Conservation (phyloP, 2,797 vertebrate genomes). For the Pteronotus mesoamericanus region DNA sequence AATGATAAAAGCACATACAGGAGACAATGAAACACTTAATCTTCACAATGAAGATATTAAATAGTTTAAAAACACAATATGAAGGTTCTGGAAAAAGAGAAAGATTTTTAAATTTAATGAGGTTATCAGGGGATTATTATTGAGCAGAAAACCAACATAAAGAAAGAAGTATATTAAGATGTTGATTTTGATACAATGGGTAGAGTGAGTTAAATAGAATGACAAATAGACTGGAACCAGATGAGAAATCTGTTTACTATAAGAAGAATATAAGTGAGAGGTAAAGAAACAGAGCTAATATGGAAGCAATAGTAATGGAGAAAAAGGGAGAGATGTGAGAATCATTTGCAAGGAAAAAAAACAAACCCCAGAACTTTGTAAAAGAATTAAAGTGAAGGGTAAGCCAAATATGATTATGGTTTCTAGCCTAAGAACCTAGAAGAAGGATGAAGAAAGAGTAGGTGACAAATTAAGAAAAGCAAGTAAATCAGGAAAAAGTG, state of each 20-base stretch:
- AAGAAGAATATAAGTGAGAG: not conserved
- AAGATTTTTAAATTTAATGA: slow-evolving; percentile 11
- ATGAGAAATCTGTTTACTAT: not conserved
- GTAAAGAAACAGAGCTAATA: slow-evolving; percentile 8
- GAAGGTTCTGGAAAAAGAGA: slow-evolving; percentile 16
- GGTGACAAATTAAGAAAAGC: not conserved
- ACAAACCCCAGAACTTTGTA: not conserved
- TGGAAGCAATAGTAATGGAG: not conserved
- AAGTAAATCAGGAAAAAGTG: not conserved
- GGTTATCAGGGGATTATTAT: not conserved
- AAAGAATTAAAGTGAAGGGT: not conserved
- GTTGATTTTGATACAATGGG: not conserved
- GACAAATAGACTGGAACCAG: not conserved
- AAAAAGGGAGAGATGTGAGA: not conserved
- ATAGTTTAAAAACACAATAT: not conserved
- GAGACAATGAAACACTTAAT: not conserved
- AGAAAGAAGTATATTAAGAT: not conserved
- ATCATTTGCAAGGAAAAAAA: not conserved
- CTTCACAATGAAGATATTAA: not conserved
- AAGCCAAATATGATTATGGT: not conserved
- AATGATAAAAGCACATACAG: not conserved
- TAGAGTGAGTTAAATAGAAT: not conserved
- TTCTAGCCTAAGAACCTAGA: not conserved
- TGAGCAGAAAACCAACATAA: not conserved
- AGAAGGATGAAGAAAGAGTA: not conserved